Evolutionary conservation across 2,888 invertebrate genomes (phyloP).

Genomic region (Cotesia congregata): DNA sequence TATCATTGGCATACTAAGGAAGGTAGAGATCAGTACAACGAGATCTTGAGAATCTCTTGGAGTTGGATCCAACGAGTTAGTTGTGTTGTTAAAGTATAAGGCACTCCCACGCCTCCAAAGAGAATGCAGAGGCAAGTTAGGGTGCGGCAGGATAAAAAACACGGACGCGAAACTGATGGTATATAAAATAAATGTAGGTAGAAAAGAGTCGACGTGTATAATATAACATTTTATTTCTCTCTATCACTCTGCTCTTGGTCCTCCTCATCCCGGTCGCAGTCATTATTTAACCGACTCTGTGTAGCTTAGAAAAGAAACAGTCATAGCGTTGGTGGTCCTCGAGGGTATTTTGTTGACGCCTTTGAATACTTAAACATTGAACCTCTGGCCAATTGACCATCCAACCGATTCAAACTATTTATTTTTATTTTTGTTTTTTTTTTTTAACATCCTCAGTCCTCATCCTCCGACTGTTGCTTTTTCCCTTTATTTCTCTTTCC

Average conservation of each 20-base stretch:
- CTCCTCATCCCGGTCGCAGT: background rate
- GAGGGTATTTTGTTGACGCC: constrained; percentile 33
- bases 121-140: constrained; percentile 37
- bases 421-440: background rate
- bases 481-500: background rate
- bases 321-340: constrained; percentile 39
- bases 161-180: constrained; percentile 29
- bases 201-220: constrained; percentile 28
- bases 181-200: constrained; percentile 26
- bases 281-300: background rate
- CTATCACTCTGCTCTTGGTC: background rate
- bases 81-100: constrained; percentile 7
- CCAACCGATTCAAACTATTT: constrained; percentile 3
- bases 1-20: background rate
- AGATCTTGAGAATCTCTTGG: constrained; percentile 8
- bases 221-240: background rate
- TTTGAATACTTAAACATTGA: constrained; percentile 18
- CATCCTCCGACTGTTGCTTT: background rate
- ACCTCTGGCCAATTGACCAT: constrained; percentile 2
- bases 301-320: constrained; percentile 15
- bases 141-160: constrained; percentile 38
- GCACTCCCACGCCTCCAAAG: constrained; percentile 50
- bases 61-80: constrained; percentile 3
- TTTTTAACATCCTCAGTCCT: constrained; percentile 1
- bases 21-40: background rate